Base-by-base conservation (phyloP, 2,888 invertebrate genomes). In the Stramonita haemastoma region DNA sequence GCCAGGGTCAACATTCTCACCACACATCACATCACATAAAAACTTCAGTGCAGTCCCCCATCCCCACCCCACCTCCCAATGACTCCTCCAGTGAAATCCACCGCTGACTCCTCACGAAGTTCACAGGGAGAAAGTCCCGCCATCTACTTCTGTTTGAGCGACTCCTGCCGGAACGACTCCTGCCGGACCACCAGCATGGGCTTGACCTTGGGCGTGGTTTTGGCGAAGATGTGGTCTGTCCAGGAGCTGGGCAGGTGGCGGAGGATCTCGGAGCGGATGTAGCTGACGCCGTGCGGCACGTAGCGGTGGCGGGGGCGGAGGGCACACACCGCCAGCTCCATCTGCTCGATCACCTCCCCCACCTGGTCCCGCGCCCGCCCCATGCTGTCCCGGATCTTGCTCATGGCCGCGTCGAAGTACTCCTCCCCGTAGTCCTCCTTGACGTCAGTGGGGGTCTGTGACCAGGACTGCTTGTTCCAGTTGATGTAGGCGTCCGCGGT, bases 401-500 rank as follows among this genome's bases (percentile, higher is more conserved):
- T 90, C 34, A 94, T 89, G 89, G 94, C 94, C 6, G 93, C 93
- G 86, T 94, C 94, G 79, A 95, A 95, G 90, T 95, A 95, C 90
- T 94, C 94, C 77, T 95, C 95, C 17, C 95, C 95, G 77, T 95
- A 95, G n/a, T 93, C 95, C 6, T 93, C 93, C 87, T 94, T 93
- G 32, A 95, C 92, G 83, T 95, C 95, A 17, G 93, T 93, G 22
- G 95, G 94, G 1, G 94, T 94, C 89, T 94, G 93, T 79, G 94
- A 93, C 95, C 95, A 95, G 1, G 94, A 94, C 90, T 93, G 92
- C 87, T 93, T 90, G 91, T 93, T 94, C 81, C 92, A 92, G 73
- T 93, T 91, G 19, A 93, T 93, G 84, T 94, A 91, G 29, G 92
- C 90, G 60, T 93, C 92, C 11, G 92, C 92, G 60, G 92, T 91